These are phyloP conservation scores for Edolisoma coerulescens DNA, from an alignment of 2,113 vertebrate genomes.

Conservation along the genomic window DNA sequence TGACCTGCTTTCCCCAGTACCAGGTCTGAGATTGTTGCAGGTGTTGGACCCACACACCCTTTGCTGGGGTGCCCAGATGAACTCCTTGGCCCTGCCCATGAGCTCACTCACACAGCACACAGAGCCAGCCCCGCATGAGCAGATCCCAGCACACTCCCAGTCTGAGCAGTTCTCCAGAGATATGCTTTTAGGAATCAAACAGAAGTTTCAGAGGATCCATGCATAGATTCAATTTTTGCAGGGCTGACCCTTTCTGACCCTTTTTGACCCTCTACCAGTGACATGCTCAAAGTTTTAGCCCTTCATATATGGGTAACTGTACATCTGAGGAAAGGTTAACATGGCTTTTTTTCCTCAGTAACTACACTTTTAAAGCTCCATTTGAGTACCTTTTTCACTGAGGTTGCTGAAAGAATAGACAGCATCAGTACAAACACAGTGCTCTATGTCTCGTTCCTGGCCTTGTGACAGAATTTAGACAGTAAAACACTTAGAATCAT, in stretches of 20 bases:
- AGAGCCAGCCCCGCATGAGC: neutral
- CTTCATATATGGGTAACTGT: neutral
- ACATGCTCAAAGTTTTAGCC: neutral
- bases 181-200: neutral
- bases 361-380: neutral
- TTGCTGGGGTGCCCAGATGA: neutral
- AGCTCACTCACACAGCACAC: accelerated
- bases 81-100: neutral
- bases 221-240: neutral
- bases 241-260: neutral
- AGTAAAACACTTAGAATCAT: constrained; percentile 23
- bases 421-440: neutral
- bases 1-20: neutral
- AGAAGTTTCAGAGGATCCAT: neutral
- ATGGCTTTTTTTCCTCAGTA: neutral
- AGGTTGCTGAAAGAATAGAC: neutral
- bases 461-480: neutral
- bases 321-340: neutral
- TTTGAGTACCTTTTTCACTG: neutral
- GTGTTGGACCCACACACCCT: neutral
- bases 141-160: neutral
- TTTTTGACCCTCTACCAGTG: neutral
- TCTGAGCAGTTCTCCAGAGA: neutral
- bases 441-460: neutral
- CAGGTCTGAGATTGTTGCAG: neutral